Evolutionary conservation across 1,140 invertebrate species (phyloP).

Genomic region (Neodiprion virginianus): DNA sequence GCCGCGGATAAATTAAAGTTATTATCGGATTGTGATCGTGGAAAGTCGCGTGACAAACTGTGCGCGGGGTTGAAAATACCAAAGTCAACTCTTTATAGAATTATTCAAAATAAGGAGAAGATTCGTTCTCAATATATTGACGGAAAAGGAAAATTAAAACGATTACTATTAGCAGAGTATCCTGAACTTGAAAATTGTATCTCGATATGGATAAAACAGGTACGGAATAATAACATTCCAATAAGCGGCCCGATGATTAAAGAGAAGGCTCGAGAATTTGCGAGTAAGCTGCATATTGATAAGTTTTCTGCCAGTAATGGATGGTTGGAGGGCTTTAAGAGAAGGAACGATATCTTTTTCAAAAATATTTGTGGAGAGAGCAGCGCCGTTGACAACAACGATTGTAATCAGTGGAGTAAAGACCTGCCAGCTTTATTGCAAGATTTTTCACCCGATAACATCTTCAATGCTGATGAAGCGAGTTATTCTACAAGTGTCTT

Average conservation of each 20-base stretch:
- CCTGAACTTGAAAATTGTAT: conserved; percentile 29
- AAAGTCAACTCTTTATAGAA: too few relatives aligned
- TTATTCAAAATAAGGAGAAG: too few relatives aligned
- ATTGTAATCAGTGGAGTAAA: conserved; percentile 16
- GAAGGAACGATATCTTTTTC: background rate
- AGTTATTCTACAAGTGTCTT: conserved; percentile 17
- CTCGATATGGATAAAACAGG: conserved; percentile 29
- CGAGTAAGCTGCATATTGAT: conserved; percentile 16
- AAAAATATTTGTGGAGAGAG: conserved; percentile 7
- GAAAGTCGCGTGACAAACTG: too few relatives aligned
- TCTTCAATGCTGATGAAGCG: conserved; percentile 27
- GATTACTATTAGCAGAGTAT: too few relatives aligned
- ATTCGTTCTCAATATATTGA: too few relatives aligned
- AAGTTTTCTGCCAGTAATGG: conserved; percentile 33
- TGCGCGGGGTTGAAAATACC: too few relatives aligned
- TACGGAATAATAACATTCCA: conserved; percentile 20
- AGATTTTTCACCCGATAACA: conserved; percentile 20
- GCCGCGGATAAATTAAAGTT: too few relatives aligned
- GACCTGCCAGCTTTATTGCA: conserved; percentile 13
- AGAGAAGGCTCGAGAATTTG: conserved; percentile 31
- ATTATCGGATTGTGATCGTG: too few relatives aligned
- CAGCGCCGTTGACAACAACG: background rate
- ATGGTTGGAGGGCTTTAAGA: conserved; percentile 25
- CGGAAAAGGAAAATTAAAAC: too few relatives aligned
- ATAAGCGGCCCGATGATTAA: conserved; percentile 28